phyloP scores from a whole-genome alignment of 2,797 vertebrate species.

The Fratercula arctica region DNA sequence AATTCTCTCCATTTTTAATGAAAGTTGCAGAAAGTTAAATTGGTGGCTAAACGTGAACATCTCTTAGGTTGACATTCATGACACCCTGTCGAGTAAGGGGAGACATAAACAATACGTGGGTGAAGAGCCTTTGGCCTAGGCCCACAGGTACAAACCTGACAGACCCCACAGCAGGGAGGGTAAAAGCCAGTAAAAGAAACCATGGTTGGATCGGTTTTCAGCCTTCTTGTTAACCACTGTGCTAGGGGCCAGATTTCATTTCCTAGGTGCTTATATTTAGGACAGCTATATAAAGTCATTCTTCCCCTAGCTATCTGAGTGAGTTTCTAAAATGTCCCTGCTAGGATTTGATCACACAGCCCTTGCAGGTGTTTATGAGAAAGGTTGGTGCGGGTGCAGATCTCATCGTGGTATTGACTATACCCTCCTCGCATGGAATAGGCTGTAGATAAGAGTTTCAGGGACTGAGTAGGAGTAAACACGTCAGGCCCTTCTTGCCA shows the following conservation, averaged over 20 bases:
- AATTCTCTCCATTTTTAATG: background rate
- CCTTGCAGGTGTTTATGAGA: background rate
- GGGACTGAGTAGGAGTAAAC: background rate
- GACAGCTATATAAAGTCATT: background rate
- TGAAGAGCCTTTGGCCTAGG: background rate
- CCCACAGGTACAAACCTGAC: rapidly evolving
- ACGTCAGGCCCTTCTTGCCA: background rate
- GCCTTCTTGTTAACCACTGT: background rate
- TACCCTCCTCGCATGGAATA: background rate
- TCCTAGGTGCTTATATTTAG: background rate
- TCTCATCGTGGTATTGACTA: background rate
- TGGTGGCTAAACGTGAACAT: background rate
- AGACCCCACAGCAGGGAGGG: background rate
- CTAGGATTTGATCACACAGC: background rate
- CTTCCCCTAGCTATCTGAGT: background rate
- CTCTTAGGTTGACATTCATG: background rate
- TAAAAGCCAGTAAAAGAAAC: background rate
- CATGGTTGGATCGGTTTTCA: background rate
- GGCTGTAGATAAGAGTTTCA: background rate
- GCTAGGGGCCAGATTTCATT: background rate
- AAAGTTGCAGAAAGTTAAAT: background rate
- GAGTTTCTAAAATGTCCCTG: background rate
- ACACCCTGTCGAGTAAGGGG: background rate
- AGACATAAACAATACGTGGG: background rate
- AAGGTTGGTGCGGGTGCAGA: background rate